Percentiles rank a stretch among this genome's conserved stretches.
Evolutionary conservation across 1,140 invertebrate species (phyloP).

Genomic region (Yoshiicerus persimilis): DNA sequence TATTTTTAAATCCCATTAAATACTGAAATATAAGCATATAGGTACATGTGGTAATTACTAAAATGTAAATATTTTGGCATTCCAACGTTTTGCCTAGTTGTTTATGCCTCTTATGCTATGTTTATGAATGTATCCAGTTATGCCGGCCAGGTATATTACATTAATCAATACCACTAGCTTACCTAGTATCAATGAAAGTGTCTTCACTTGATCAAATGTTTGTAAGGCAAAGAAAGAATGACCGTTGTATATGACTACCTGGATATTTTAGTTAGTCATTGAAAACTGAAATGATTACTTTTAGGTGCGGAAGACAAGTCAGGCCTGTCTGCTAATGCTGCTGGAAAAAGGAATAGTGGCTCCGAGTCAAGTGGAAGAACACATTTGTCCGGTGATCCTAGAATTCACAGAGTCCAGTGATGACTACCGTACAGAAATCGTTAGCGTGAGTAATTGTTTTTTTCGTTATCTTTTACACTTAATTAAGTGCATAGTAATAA

Average conservation of each 20-base stretch:
- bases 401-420: conserved; percentile 44
- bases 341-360: conserved; percentile 65
- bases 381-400: conserved; percentile 63
- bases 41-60: no score
- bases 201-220: no score
- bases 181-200: no score
- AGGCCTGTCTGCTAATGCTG: conserved; percentile 63
- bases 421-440: conserved; percentile 51
- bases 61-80: no score
- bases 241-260: not conserved
- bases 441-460: conserved; percentile 56
- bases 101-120: no score
- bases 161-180: no score
- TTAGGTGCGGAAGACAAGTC: conserved; percentile 66
- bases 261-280: not conserved
- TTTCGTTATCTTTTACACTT: not conserved
- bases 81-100: no score
- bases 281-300: conserved; percentile 4
- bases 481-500: not conserved
- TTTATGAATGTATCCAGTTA: no score
- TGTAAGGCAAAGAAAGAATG: no score
- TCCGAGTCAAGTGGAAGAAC: conserved; percentile 61
- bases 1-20: no score
- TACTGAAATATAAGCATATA: no score
- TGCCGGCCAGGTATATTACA: no score